phyloP scores from a whole-genome alignment of 2,888 invertebrate genomes.

The Gryllus longicercus region DNA sequence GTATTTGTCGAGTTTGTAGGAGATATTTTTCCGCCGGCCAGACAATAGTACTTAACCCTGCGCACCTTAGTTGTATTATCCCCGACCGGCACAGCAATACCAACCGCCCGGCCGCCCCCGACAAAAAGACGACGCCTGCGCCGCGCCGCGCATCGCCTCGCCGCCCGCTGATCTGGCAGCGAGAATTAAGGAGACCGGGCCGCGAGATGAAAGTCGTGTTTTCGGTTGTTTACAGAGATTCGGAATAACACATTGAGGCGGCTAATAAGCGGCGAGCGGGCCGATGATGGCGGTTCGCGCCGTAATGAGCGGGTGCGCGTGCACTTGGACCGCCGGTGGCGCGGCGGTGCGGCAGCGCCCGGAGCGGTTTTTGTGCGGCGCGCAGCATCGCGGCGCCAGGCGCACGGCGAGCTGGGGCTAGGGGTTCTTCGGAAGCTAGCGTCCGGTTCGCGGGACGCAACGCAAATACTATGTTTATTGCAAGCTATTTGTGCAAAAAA shows the following conservation, averaged over 20 bases:
- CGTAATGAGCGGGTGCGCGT: background rate
- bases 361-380: background rate
- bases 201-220: background rate
- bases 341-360: background rate
- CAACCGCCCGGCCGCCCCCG: too few relatives aligned
- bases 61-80: background rate
- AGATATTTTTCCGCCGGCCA: background rate
- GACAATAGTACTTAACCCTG: background rate
- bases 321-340: background rate
- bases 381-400: background rate
- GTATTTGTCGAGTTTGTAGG: constrained; percentile 9
- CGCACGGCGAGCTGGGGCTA: too few relatives aligned
- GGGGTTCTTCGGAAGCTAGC: too few relatives aligned
- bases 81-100: background rate
- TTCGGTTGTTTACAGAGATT: constrained; percentile 17
- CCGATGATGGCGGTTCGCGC: background rate
- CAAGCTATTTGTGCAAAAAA: too few relatives aligned
- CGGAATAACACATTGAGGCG: constrained; percentile 1
- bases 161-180: too few relatives aligned
- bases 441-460: too few relatives aligned
- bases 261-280: background rate
- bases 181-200: background rate
- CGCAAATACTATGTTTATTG: too few relatives aligned
- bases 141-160: too few relatives aligned
- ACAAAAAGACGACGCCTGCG: too few relatives aligned